Percentiles rank a stretch among this genome's conserved stretches.
Evolutionary conservation across 2,888 invertebrate species (phyloP).

Genomic region (Fragum whitleyi): DNA sequence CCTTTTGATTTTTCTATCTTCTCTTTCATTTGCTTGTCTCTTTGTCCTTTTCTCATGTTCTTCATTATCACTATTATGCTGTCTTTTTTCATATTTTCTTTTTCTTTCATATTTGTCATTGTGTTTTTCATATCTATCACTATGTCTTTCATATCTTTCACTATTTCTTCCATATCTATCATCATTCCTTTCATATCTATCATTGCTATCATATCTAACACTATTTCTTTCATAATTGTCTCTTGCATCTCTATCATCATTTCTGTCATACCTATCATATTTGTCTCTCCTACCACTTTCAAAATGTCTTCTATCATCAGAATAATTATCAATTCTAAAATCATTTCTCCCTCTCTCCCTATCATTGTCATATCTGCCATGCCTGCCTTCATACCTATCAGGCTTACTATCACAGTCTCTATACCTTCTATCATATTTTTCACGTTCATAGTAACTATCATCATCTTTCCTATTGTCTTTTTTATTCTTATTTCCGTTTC

Average conservation of each 20-base stretch:
- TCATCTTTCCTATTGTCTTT: not conserved
- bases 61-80: not conserved
- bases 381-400: slow-evolving; percentile 21
- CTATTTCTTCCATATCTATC: slow-evolving; percentile 18
- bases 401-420: slow-evolving; percentile 10
- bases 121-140: slow-evolving; percentile 13
- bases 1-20: slow-evolving; percentile 8
- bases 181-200: not conserved
- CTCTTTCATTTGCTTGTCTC: not conserved
- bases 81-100: not conserved
- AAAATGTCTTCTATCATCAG: slow-evolving; percentile 17
- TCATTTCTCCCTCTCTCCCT: slow-evolving; percentile 4
- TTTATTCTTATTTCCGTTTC: not conserved
- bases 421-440: slow-evolving; percentile 29
- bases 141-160: slow-evolving; percentile 18
- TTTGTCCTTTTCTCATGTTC: slow-evolving; percentile 12
- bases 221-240: slow-evolving; percentile 19
- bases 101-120: slow-evolving; percentile 13
- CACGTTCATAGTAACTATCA: slow-evolving; percentile 12
- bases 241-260: slow-evolving; percentile 10
- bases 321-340: not conserved
- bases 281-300: not conserved
- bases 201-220: slow-evolving; percentile 24
- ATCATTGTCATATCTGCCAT: slow-evolving; percentile 25
- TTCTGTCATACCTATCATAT: slow-evolving; percentile 6